Base-by-base conservation (phyloP, 1,140 invertebrate species). In the Listronotus bonariensis region DNA sequence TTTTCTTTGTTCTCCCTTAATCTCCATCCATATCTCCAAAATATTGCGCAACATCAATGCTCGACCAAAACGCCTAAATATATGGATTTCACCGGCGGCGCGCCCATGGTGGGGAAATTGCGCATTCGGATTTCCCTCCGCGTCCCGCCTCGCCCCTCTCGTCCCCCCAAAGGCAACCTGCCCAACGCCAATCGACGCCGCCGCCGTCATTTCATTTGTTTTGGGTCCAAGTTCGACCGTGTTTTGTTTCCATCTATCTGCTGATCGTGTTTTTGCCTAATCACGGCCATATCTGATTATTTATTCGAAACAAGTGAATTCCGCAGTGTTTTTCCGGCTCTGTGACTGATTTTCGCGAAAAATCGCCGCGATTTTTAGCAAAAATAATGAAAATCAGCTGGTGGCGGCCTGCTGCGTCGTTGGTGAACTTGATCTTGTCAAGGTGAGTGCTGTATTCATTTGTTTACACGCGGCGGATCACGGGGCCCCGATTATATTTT, bases 81-180 rank as follows among this genome's bases (percentile, higher is more conserved):
- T 65, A 55, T 49, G 56, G 41, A 43, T 32, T 55, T 55, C 62
- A 59, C 12, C 26, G 59, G 20, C 36, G 63, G 46, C 58, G 17
- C 62, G 48, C 34, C 52, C 26, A 60, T 72, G 63, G 68, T 71
- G 72, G 70, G 72, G 70, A 72, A 73, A 75, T 72, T 75, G 73
- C 73, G 73, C 73, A 75, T 75, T 75, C 73, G 67, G 69, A 68
- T 64, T 68, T 46, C 70, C 67, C 65, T 53, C 54, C 61, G 61
- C 67, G 64, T 56, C 59, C 40, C 36, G 26, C 55, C 62, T 38
- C 54, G 42, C 63, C 59, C n/a, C 41, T 31, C 65, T 48, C 54
- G 55, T 51, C 68, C 66, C 61, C 17, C 12, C 49, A 56, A 20
- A 55, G 48, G 17, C 38, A 52, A 53, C 36, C 49, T 32, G 36